A percentile compares a stretch with the other conserved stretches of the same genome.
Evolutionary conservation across 2,888 invertebrate genomes (phyloP).

Genomic region (Ormyrus pomaceus): DNA sequence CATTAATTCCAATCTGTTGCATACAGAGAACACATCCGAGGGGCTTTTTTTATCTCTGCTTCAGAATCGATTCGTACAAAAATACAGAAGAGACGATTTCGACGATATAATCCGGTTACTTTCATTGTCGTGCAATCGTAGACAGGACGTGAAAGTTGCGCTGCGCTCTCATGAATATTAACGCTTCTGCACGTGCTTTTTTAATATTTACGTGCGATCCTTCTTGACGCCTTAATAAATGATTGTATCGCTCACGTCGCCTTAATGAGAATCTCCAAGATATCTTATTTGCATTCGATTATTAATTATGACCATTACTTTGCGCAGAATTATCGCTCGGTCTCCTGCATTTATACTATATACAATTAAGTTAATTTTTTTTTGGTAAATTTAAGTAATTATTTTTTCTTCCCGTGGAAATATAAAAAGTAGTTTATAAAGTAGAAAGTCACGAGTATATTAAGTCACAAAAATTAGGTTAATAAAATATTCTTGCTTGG

Average conservation of each 20-base stretch:
- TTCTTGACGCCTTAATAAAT: constrained; percentile 38
- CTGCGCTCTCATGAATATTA: constrained; percentile 52
- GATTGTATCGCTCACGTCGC: constrained; percentile 19
- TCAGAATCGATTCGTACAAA: constrained; percentile 3
- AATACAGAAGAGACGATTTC: constrained; percentile 27
- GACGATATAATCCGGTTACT: constrained; percentile 26
- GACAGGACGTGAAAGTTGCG: constrained; percentile 53
- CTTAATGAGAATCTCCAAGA: neutral
- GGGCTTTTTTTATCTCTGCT: neutral
- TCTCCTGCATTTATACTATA: no score
- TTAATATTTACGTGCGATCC: constrained; percentile 16
- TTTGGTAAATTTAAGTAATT: no score
- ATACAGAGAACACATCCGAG: neutral
- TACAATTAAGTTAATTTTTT: no score
- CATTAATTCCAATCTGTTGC: no score
- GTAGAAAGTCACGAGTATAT: no score
- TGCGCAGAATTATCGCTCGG: neutral
- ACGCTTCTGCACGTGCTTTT: constrained; percentile 5
- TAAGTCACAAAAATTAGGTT: no score
- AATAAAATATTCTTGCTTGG: no score
- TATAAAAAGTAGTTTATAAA: no score
- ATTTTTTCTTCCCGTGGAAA: no score
- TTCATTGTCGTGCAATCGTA: constrained; percentile 55
- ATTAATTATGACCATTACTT: neutral
- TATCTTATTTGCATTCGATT: constrained; percentile 5